Evolutionary conservation across 2,113 vertebrate species (phyloP).

Genomic region (Ascaphus truei): DNA sequence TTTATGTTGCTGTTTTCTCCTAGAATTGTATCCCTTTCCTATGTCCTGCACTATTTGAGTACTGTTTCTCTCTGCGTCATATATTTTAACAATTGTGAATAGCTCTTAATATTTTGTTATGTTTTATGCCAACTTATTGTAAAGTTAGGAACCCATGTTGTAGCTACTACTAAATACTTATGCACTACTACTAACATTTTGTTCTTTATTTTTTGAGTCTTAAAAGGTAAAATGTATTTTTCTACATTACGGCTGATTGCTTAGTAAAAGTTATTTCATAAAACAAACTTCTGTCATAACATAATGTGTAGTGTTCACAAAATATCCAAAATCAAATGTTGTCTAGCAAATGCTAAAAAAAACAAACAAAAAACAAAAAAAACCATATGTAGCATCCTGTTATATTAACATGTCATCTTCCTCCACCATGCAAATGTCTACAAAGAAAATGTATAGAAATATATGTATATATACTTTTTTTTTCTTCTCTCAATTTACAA

Average conservation of each 20-base stretch:
- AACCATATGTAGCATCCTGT: constrained; percentile 17
- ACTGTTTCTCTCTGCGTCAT: constrained; percentile 48
- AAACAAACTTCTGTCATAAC: constrained; percentile 76
- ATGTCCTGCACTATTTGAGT: constrained; percentile 51
- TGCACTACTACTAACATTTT: constrained; percentile 68
- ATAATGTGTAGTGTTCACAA: constrained; percentile 74
- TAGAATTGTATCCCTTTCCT: constrained; percentile 36
- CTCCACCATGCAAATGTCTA: constrained; percentile 40
- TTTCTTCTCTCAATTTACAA: constrained; percentile 14
- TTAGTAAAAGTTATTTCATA: constrained; percentile 81
- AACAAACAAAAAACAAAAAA: constrained; percentile 37
- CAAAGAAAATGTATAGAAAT: constrained; percentile 50
- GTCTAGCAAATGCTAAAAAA: constrained; percentile 39
- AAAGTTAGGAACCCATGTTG: constrained; percentile 70
- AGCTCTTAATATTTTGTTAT: constrained; percentile 60
- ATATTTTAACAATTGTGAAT: constrained; percentile 63
- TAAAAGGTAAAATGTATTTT: constrained; percentile 81
- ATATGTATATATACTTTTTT: constrained; percentile 23
- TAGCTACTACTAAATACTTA: constrained; percentile 71
- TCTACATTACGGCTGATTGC: constrained; percentile 81
- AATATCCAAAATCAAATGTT: constrained; percentile 44
- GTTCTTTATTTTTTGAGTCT: constrained; percentile 78
- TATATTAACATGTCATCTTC: constrained; percentile 36
- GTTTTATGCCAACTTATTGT: constrained; percentile 73
- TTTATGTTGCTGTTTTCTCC: constrained; percentile 52